These are phyloP conservation scores for Parauchenoglanis punctatus DNA, from an alignment of 2,797 vertebrate species.

Conservation along the genomic window DNA sequence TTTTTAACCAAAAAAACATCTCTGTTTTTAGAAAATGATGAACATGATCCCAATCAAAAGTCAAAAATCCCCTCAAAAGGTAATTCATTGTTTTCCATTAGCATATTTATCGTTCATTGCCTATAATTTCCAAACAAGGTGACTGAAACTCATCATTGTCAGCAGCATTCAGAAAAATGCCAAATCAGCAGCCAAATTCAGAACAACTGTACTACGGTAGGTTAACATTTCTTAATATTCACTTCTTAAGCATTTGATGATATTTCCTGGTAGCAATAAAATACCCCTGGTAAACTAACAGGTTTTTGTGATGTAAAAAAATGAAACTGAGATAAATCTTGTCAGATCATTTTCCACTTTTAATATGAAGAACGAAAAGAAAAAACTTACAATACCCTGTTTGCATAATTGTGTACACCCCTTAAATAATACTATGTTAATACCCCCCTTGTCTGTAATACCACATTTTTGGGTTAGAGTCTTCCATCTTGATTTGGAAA, in stretches of 20 bases:
- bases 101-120: background rate
- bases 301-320: background rate
- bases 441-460: background rate
- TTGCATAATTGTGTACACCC: background rate
- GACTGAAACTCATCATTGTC: background rate
- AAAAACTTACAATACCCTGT: background rate
- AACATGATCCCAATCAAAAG: slow-evolving; percentile 28
- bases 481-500: background rate
- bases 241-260: background rate
- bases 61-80: slow-evolving; percentile 28
- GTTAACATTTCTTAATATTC: slow-evolving; percentile 1
- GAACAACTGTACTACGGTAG: slow-evolving; percentile 53
- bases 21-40: slow-evolving; percentile 54
- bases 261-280: background rate
- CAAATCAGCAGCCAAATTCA: background rate
- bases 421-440: background rate
- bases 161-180: slow-evolving; percentile 30
- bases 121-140: background rate
- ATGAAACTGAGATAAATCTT: background rate
- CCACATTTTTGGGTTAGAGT: background rate
- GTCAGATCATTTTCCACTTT: background rate
- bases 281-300: background rate
- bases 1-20: background rate
- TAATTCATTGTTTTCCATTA: slow-evolving; percentile 17
- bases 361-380: background rate